These are phyloP conservation scores for Yoshiicerus persimilis DNA, from an alignment of 1,140 invertebrate genomes.

Conservation along the genomic window DNA sequence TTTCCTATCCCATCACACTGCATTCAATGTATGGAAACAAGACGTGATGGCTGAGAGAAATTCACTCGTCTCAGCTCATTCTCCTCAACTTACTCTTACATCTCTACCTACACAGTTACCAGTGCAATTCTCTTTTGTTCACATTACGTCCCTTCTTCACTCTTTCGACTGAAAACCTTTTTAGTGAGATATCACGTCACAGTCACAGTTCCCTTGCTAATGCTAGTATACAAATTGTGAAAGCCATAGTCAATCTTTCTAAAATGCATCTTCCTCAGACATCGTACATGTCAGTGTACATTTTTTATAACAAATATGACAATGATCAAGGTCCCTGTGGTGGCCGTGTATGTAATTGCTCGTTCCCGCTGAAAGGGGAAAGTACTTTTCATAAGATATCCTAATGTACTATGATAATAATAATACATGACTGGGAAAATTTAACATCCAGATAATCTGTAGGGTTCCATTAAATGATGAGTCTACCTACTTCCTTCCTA, in stretches of 20 bases:
- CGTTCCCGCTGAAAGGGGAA: background rate
- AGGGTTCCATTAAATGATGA: too few species aligned
- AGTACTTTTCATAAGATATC: background rate
- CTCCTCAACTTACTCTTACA: background rate
- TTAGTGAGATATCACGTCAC: background rate
- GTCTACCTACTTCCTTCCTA: too few species aligned
- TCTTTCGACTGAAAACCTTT: background rate
- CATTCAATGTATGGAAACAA: background rate
- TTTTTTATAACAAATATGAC: background rate
- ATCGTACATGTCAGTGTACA: background rate
- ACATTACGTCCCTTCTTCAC: background rate
- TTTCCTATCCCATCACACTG: background rate
- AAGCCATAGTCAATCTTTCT: background rate
- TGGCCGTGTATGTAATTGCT: background rate
- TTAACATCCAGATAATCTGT: too few species aligned
- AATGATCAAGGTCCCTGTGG: background rate
- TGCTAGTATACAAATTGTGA: background rate
- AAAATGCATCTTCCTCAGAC: background rate
- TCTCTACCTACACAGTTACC: background rate
- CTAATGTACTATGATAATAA: background rate
- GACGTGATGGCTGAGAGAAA: background rate
- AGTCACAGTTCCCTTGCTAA: background rate
- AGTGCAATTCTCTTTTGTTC: background rate
- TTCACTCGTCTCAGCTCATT: background rate
- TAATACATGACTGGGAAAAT: too few species aligned